Evolutionary conservation across 1,140 invertebrate genomes (phyloP), one percentile per base, ranked within the genome.

Genomic region (Plodia interpunctella): DNA sequence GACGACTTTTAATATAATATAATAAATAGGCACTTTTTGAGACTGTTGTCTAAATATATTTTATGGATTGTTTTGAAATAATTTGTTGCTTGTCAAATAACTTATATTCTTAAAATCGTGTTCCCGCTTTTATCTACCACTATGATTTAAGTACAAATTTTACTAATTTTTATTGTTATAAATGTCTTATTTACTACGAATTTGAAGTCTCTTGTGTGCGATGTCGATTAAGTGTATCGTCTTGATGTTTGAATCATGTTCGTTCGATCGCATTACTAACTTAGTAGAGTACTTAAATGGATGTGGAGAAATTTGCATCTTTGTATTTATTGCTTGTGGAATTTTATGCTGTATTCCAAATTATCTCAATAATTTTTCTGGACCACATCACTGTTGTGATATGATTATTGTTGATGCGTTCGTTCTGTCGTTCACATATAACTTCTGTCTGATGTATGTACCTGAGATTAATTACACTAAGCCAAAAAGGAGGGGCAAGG

Each of bases 111-210:
- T 76, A 65, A 71, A 63, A 71, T 69, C 66, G 71, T 77, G 69
- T 65, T 70, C 62, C 65, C 68, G 69, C 74, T 77, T 84, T 77
- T 74, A 64, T 68, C 60, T 84, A 83, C 78, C 78, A 80, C 78
- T 86, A 78, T 84, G 82, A 86, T 79, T 82, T 84, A 84, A 87
- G 86, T 88, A 88, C 86, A 88, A 88, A 88, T 85, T 80, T 85
- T 72, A 77, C 78, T 83, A 83, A 78, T 81, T 83, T 81, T 79
- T 78, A 87, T 87, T 82, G 82, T 87, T 88, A 83, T 87, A 83
- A 81, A 82, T 86, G 65, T 72, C 74, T 78, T 83, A 88, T 73
- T 74, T 74, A 59, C 68, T 74, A 67, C 67, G 66, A 71, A 35
- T 35, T 5, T 13, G 9, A 35, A 35, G 63, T 79, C 72, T 74